Evolutionary conservation across 2,888 invertebrate species (phyloP).

Genomic region (Euplagia quadripunctaria): DNA sequence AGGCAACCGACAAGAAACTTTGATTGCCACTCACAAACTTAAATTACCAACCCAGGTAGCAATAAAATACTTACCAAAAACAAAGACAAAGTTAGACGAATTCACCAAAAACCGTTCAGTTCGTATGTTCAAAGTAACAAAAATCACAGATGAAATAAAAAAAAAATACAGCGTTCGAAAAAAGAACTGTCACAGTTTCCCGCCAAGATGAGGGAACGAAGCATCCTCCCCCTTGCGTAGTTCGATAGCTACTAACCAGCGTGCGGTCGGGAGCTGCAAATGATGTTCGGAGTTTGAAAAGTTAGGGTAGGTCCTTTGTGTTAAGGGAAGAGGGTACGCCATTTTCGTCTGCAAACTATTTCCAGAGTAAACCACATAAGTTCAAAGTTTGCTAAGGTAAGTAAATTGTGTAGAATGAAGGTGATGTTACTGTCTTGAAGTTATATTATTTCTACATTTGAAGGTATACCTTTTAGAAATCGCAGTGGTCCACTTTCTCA

Average conservation of each 20-base stretch:
- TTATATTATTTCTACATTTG: not conserved
- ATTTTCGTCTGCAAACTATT: constrained; percentile 23
- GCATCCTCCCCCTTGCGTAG: constrained; percentile 58
- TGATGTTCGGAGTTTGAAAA: constrained; percentile 72
- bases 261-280: constrained; percentile 62
- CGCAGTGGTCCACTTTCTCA: not conserved
- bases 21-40: constrained; percentile 49
- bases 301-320: constrained; percentile 53
- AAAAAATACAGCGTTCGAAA: constrained; percentile 53
- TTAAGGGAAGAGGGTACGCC: constrained; percentile 39
- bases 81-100: constrained; percentile 20
- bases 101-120: constrained; percentile 23
- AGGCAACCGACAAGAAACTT: constrained; percentile 42
- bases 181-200: constrained; percentile 67
- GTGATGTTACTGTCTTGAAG: not conserved
- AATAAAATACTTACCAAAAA: constrained; percentile 43
- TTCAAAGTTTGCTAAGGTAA: constrained; percentile 11
- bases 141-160: constrained; percentile 33
- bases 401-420: constrained; percentile 8
- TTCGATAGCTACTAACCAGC: constrained; percentile 67
- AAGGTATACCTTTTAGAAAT: not conserved
- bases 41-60: constrained; percentile 31
- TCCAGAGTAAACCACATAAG: constrained; percentile 13
- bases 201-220: constrained; percentile 49
- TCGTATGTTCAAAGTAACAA: constrained; percentile 24